Base-by-base conservation (phyloP, 2,797 vertebrate species). In the Syncerus caffer region DNA sequence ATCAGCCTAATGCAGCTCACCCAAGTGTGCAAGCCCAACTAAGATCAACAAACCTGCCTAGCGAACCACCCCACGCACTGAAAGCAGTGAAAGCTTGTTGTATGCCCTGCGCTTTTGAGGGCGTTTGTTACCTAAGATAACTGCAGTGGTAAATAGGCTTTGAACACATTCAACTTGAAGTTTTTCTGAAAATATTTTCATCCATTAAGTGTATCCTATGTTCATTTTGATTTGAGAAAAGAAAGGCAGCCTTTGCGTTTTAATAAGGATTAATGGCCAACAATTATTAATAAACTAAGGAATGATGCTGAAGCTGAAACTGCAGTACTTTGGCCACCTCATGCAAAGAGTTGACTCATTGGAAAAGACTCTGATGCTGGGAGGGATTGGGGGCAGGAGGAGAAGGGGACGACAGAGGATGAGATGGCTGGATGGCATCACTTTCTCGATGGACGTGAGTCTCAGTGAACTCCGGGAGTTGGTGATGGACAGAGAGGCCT, bases 171-270 rank as follows among this genome's bases (percentile, higher is more conserved):
- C 38, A 67, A 67, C 34, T 78, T 64, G 31, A 78, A 58, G 53
- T 53, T 74, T 76, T 91, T 93, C 55, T 90, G 78, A 87, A 94
- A 93, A 91, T 80, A 80, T 8, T 62, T 62, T 87, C n/a, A 78
- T 82, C 42, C 29, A 10, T 31, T 60, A 96, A 67, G 5, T 25
- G 14, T 55, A 74, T 83, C 42, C 51, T 21, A 60, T 60, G 82
- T 92, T 89, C 82, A 85, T 50, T 83, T 62, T 79, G 45, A 71
- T 94, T 71, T 55, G 31, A 83, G 64, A 71, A 93, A 78, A 74
- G 14, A 79, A 90, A 85, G 25, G 10, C 7, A 79, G 27, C 38
- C 27, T 92, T 64, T 38, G 23, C 76, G 92, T 83, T 64, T 71
- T 71, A 90, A 87, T 94, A 60, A 92, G 23, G 17, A 71, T 45